Evolutionary conservation across 2,888 invertebrate genomes (phyloP).

Genomic region (Oscheius myriophilus): DNA sequence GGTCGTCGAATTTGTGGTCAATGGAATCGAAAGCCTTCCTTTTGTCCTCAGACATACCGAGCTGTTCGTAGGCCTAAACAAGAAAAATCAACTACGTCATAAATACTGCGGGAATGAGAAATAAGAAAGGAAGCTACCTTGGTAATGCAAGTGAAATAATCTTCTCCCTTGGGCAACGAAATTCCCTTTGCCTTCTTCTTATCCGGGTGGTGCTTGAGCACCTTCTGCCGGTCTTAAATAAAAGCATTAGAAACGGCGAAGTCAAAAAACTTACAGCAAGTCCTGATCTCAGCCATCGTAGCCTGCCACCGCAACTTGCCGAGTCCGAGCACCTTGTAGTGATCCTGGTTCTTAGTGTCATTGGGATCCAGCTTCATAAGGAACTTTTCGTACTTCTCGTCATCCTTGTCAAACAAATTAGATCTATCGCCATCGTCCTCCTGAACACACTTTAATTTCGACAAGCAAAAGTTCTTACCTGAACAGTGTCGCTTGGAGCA

Average conservation of each 20-base stretch:
- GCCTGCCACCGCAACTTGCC: slow-evolving; percentile 84
- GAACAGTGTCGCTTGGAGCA: slow-evolving; percentile 24
- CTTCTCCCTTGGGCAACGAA: slow-evolving; percentile 79
- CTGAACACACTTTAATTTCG: slow-evolving; percentile 9
- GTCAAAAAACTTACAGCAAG: slow-evolving; percentile 81
- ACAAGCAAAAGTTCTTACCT: slow-evolving; percentile 23
- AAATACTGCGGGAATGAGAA: background rate
- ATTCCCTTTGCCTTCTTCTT: slow-evolving; percentile 83
- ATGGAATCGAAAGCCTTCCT: slow-evolving; percentile 94
- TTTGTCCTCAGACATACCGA: slow-evolving; percentile 74
- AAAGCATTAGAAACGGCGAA: background rate
- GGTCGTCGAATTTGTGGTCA: slow-evolving; percentile 91
- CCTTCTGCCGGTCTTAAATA: slow-evolving; percentile 81
- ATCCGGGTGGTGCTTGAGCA: slow-evolving; percentile 95
- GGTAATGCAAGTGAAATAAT: slow-evolving; percentile 98
- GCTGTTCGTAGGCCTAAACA: slow-evolving; percentile 64
- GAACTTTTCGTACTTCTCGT: slow-evolving; percentile 64
- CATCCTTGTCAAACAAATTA: slow-evolving; percentile 62
- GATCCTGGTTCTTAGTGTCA: slow-evolving; percentile 80
- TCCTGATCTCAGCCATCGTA: slow-evolving; percentile 90
- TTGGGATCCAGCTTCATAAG: slow-evolving; percentile 59
- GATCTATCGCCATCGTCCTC: slow-evolving; percentile 24
- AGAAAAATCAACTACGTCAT: background rate
- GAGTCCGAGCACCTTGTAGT: slow-evolving; percentile 93
- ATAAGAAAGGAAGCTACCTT: slow-evolving; percentile 75